Conservation (phyloP, 2,113 vertebrate species). For the Solea solea region DNA sequence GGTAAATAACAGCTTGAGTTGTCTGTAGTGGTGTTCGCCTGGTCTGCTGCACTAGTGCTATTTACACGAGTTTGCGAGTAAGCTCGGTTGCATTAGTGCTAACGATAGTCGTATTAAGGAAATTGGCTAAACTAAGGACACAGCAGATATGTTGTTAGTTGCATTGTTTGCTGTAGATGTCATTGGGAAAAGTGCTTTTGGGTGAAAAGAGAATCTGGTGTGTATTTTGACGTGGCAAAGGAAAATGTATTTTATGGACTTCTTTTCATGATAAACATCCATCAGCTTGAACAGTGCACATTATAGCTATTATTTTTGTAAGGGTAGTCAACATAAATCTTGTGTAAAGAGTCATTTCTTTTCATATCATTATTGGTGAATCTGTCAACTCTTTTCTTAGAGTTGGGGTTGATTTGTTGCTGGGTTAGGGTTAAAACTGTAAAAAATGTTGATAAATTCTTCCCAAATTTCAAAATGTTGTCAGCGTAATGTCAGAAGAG, state of each 20-base stretch:
- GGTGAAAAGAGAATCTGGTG: neutral
- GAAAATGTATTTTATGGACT: neutral
- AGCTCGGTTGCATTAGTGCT: conserved; percentile 38
- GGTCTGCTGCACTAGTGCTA: conserved; percentile 46
- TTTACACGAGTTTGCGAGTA: conserved; percentile 65
- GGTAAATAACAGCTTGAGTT: conserved; percentile 54
- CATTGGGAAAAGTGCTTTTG: conserved; percentile 15
- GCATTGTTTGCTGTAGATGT: neutral
- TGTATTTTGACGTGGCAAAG: neutral
- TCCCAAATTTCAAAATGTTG: too few relatives aligned
- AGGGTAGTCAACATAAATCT: too few relatives aligned
- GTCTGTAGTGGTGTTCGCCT: conserved; percentile 33
- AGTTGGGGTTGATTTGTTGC: too few relatives aligned
- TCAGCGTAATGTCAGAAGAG: too few relatives aligned
- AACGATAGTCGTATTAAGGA: conserved; percentile 24
- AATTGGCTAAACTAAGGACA: neutral
- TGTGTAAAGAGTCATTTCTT: too few relatives aligned
- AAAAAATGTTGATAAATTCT: too few relatives aligned
- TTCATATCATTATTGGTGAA: too few relatives aligned
- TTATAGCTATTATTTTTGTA: too few relatives aligned
- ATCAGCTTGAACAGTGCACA: too few relatives aligned
- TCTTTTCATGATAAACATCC: too few relatives aligned
- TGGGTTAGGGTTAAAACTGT: too few relatives aligned
- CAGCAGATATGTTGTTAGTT: neutral
- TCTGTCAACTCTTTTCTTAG: too few relatives aligned